Evolutionary conservation across 2,888 invertebrate species (phyloP).

Genomic region (Yponomeuta plumbellus): DNA sequence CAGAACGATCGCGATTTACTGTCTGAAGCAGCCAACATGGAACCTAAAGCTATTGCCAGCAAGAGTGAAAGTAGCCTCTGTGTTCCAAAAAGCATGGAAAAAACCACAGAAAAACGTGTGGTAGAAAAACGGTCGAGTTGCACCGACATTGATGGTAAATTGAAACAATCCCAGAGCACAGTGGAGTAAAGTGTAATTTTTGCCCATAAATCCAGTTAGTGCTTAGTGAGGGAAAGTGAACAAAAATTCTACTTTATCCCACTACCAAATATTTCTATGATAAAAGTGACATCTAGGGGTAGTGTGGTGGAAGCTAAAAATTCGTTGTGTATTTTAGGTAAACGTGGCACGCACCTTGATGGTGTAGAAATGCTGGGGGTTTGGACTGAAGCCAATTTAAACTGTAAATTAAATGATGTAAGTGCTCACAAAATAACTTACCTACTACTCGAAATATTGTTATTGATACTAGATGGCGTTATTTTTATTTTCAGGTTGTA

Average conservation of each 20-base stretch:
- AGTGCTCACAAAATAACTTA: slow-evolving; percentile 26
- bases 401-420: slow-evolving; percentile 71
- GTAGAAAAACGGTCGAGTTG: slow-evolving; percentile 52
- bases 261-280: neutral
- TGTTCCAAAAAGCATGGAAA: slow-evolving; percentile 34
- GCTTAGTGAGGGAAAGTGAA: no score
- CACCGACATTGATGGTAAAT: slow-evolving; percentile 59
- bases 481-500: slow-evolving; percentile 77
- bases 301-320: neutral
- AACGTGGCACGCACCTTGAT: slow-evolving; percentile 46
- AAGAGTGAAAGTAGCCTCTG: slow-evolving; percentile 49
- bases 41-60: slow-evolving; percentile 50
- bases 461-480: neutral
- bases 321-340: slow-evolving; percentile 34
- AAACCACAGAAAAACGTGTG: slow-evolving; percentile 39
- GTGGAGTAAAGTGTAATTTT: no score
- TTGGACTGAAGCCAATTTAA: slow-evolving; percentile 69
- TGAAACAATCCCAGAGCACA: neutral
- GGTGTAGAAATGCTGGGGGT: slow-evolving; percentile 67
- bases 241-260: no score
- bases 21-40: slow-evolving; percentile 44
- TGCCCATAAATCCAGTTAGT: no score
- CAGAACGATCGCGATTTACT: slow-evolving; percentile 66
- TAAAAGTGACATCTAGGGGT: slow-evolving; percentile 9
- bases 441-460: no score